Percentiles rank a stretch among this genome's conserved stretches.
Conservation (phyloP, 2,113 vertebrate species). For the Hystrix brachyura region DNA sequence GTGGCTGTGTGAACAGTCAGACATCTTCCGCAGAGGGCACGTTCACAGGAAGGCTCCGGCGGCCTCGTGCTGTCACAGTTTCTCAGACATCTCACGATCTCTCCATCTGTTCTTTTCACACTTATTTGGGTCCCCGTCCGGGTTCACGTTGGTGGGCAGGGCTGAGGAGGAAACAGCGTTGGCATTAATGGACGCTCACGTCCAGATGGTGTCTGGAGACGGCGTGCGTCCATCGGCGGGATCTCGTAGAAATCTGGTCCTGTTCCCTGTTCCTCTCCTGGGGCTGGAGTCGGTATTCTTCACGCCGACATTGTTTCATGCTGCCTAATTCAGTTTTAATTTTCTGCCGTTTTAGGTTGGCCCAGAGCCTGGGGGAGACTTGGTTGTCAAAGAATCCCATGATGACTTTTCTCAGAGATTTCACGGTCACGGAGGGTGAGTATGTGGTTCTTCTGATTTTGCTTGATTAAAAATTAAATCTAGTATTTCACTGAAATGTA, state of each 20-base stretch:
- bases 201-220: neutral
- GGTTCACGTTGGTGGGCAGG: neutral
- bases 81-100: neutral
- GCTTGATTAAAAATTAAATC: neutral
- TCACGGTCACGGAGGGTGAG: slow-evolving; percentile 79
- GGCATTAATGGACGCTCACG: neutral
- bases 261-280: neutral
- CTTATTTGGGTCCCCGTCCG: no score
- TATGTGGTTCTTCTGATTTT: neutral
- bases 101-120: neutral
- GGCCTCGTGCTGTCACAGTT: neutral
- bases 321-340: slow-evolving; percentile 21
- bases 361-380: slow-evolving; percentile 68
- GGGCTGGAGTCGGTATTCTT: neutral
- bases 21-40: neutral
- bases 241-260: neutral
- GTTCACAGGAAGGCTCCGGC: neutral
- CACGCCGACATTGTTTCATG: neutral
- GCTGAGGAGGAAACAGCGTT: neutral
- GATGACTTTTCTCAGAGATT: slow-evolving; percentile 65
- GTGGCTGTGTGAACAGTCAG: no score
- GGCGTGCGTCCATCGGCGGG: neutral
- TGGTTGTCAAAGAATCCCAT: slow-evolving; percentile 55
- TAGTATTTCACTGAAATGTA: neutral
- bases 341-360: slow-evolving; percentile 81